Base-by-base conservation (phyloP, 2,113 vertebrate species). In the Origma solitaria region DNA sequence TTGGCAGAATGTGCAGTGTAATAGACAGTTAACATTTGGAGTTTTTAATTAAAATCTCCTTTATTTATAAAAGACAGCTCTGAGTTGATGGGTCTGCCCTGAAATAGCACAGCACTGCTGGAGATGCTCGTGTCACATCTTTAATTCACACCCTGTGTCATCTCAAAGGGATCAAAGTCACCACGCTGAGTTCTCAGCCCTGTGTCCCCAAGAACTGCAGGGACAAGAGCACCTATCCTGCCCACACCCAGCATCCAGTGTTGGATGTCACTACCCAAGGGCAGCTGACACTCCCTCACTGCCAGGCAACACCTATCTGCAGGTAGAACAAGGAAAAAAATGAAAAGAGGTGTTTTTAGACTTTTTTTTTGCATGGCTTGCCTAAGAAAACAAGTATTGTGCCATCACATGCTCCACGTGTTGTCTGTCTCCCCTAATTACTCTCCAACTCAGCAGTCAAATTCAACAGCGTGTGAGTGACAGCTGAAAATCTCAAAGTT, bases 401-500 rank as follows among this genome's bases (percentile, higher is more conserved):
- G 70, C 66, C 47, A 69, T 82, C 73, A 51, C 6, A 0, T 57
- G 87, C 53, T 68, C 82, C 76, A 42, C 31, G 7, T 51, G 75
- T 65, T 92, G 75, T 69, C 90, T 94, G 71, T 62, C 90, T 95
- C 81, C 60, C 51, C 80, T 92, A 79, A 90, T 94, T 92, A 86
- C 76, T 38, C 80, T 80, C 64, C 12, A 2, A 51, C 51, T 78
- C 90, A 83, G 60, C 54, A 93, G 92, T 81, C 82, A 83, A 73
- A 96, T 73, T 77, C 76, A 70, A 73, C 64, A 70, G 79, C 2
- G 0, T n/a, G 42, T 93, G 94, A 97, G 51, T 88, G 92, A 86
- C 95, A 93, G 92, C 76, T 90, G 88, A 87, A 93, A 92, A 92
- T 83, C 80, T 92, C 88, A 6, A 57, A 50, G 64, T 78, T 90